Evolutionary conservation across 2,888 invertebrate genomes (phyloP).

Genomic region (Halocaridina rubra): DNA sequence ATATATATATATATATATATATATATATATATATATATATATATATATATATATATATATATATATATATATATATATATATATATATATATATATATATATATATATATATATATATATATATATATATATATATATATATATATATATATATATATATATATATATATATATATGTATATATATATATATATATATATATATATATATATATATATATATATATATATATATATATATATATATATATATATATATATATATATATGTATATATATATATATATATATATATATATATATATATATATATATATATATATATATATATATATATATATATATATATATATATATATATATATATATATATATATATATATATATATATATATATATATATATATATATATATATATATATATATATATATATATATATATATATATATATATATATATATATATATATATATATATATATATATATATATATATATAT

Average conservation of each 20-base stretch:
- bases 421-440: not conserved
- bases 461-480: too few species aligned
- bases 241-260: not conserved
- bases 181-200: not conserved
- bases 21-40: not conserved
- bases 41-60: not conserved
- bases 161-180: not conserved
- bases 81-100: not conserved
- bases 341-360: not conserved
- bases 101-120: slow-evolving; percentile 8
- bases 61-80: not conserved
- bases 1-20: slow-evolving; percentile 9
- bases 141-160: not conserved
- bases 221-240: not conserved
- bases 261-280: not conserved
- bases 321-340: not conserved
- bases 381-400: not conserved
- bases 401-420: not conserved
- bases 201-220: not conserved
- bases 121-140: slow-evolving; percentile 8
- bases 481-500: too few species aligned
- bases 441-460: too few species aligned
- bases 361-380: not conserved
- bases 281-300: not conserved
- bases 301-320: not conserved